phyloP scores from a whole-genome alignment of 2,113 vertebrate species.

The Hyaena hyaena region DNA sequence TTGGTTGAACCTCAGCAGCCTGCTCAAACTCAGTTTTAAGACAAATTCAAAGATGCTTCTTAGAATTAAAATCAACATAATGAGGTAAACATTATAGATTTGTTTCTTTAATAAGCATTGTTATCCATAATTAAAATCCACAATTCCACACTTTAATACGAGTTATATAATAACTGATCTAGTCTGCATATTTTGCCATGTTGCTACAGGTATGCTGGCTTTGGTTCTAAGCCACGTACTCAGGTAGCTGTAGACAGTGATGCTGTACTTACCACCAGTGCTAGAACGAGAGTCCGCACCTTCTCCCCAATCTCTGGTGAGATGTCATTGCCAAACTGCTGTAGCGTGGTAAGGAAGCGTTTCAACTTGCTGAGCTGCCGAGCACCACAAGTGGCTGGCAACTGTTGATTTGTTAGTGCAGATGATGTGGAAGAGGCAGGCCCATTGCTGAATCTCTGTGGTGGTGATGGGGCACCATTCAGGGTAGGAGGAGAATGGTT shows the following conservation, averaged over 20 bases:
- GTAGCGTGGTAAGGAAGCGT: slow-evolving; percentile 98
- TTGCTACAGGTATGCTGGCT: not conserved
- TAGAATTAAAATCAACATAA: slow-evolving; percentile 27
- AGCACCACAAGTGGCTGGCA: slow-evolving; percentile 97
- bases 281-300: slow-evolving; percentile 96
- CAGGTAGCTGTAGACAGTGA: not conserved
- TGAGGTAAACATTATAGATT: not conserved
- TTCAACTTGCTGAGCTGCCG: slow-evolving; percentile 99
- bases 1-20: not conserved
- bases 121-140: not conserved
- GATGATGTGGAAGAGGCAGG: slow-evolving; percentile 98
- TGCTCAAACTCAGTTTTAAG: not conserved
- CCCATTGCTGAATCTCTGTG: slow-evolving; percentile 97
- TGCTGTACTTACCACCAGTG: slow-evolving; percentile 91
- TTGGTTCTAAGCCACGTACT: not conserved
- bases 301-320: slow-evolving; percentile 99
- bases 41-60: slow-evolving; percentile 49
- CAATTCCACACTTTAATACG: not conserved
- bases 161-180: not conserved
- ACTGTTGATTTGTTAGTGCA: slow-evolving; percentile 97
- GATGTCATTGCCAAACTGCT: slow-evolving; percentile 99
- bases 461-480: slow-evolving; percentile 96
- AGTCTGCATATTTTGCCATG: not conserved
- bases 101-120: slow-evolving; percentile 34
- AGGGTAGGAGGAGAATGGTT: slow-evolving; percentile 97